Percentiles rank a stretch among this genome's conserved stretches.
Evolutionary conservation across 2,888 invertebrate genomes (phyloP).

Genomic region (Andrena bicolor): DNA sequence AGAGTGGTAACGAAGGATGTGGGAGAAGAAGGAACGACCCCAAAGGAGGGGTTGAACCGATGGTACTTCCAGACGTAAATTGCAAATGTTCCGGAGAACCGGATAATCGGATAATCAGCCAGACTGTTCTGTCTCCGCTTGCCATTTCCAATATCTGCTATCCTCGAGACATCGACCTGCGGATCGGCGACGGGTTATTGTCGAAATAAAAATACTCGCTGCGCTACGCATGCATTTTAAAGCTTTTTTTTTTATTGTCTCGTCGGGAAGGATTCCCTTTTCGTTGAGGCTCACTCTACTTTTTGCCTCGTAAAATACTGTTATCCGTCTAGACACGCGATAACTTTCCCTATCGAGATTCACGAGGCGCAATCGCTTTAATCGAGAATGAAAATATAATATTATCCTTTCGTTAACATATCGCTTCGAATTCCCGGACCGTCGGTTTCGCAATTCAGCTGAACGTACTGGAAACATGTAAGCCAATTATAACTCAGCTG

Average conservation of each 20-base stretch:
- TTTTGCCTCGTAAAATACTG: background rate
- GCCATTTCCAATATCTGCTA: conserved; percentile 80
- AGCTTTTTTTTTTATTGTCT: conserved; percentile 30
- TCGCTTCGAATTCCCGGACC: background rate
- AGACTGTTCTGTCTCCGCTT: conserved; percentile 81
- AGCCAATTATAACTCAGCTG: background rate
- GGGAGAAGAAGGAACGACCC: conserved; percentile 61
- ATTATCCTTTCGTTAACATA: background rate
- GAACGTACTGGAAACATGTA: background rate
- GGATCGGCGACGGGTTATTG: conserved; percentile 64
- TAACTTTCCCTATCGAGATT: background rate
- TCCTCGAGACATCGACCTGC: conserved; percentile 70
- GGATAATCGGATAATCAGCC: conserved; percentile 84
- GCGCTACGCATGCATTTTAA: conserved; percentile 42
- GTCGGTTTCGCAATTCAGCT: background rate
- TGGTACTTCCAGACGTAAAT: conserved; percentile 77
- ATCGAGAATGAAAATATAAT: background rate
- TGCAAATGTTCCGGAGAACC: conserved; percentile 81
- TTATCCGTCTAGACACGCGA: conserved; percentile 47
- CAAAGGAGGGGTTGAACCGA: conserved; percentile 61
- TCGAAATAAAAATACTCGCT: conserved; percentile 54
- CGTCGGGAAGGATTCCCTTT: conserved; percentile 2
- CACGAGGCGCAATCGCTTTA: background rate
- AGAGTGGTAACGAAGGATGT: conserved; percentile 45
- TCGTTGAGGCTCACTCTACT: background rate